Evolutionary conservation across 2,113 vertebrate genomes (phyloP).

Genomic region (Tenrec ecaudatus): DNA sequence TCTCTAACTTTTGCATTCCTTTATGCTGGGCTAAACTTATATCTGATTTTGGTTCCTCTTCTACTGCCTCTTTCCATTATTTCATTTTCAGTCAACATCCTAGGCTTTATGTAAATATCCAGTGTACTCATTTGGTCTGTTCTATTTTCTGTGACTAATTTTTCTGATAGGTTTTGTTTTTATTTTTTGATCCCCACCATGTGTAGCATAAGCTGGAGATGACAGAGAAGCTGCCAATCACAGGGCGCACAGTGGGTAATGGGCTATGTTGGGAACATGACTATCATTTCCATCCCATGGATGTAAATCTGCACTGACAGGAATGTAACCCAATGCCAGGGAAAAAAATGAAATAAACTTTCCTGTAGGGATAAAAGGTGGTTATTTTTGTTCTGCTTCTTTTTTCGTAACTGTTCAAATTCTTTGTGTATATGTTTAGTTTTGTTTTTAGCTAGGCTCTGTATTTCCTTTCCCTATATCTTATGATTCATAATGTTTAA

Average conservation of each 20-base stretch:
- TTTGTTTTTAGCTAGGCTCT: neutral
- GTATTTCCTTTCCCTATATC: neutral
- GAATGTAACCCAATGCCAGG: neutral
- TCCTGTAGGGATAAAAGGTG: neutral
- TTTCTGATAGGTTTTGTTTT: neutral
- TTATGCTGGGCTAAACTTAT: too few species aligned
- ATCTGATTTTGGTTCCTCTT: too few species aligned
- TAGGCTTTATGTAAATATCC: neutral
- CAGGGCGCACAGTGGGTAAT: neutral
- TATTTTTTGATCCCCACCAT: neutral
- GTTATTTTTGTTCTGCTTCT: neutral
- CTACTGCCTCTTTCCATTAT: too few species aligned
- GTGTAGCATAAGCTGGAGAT: neutral
- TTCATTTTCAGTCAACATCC: neutral
- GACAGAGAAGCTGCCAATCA: neutral
- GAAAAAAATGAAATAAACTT: conserved; percentile 4
- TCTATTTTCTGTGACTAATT: conserved; percentile 12
- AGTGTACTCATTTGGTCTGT: neutral
- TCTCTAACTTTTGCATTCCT: neutral
- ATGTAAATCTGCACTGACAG: neutral
- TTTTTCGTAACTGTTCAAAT: neutral
- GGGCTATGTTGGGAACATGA: neutral
- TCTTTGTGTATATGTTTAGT: neutral
- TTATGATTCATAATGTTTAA: neutral
- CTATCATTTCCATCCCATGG: neutral